Evolutionary conservation across 2,113 vertebrate genomes (phyloP).

Genomic region (Reinhardtius hippoglossoides): DNA sequence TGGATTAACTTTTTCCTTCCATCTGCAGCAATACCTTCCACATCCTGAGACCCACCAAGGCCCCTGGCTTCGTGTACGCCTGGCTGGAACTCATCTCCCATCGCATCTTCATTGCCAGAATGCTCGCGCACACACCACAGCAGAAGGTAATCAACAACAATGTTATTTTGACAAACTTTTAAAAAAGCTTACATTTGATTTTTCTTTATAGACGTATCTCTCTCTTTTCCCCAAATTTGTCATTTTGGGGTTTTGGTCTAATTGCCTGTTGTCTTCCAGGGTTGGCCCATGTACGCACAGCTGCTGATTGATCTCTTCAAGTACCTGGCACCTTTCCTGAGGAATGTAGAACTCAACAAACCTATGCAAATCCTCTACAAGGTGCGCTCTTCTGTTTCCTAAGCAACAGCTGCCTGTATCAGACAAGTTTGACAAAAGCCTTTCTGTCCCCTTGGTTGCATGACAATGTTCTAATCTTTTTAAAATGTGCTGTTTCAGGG

Average conservation of each 20-base stretch:
- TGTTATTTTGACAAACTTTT: background rate
- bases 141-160: conserved; percentile 88
- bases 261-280: conserved; percentile 76
- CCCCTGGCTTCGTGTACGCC: conserved; percentile 98
- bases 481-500: conserved; percentile 81
- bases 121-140: conserved; percentile 98
- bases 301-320: conserved; percentile 98
- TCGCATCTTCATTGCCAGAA: conserved; percentile 99
- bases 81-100: conserved; percentile 99
- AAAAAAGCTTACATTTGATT: background rate
- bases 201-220: background rate
- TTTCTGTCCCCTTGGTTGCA: background rate
- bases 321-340: conserved; percentile 96
- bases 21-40: conserved; percentile 97
- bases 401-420: background rate
- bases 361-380: conserved; percentile 99
- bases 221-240: background rate
- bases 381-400: conserved; percentile 77
- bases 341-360: conserved; percentile 99
- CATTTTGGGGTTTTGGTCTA: background rate
- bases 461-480: background rate
- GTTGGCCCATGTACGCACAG: conserved; percentile 99
- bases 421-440: background rate
- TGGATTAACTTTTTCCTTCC: background rate
- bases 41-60: conserved; percentile 99